phyloP scores from a whole-genome alignment of 2,113 vertebrate genomes.

The Arothron firmamentum region DNA sequence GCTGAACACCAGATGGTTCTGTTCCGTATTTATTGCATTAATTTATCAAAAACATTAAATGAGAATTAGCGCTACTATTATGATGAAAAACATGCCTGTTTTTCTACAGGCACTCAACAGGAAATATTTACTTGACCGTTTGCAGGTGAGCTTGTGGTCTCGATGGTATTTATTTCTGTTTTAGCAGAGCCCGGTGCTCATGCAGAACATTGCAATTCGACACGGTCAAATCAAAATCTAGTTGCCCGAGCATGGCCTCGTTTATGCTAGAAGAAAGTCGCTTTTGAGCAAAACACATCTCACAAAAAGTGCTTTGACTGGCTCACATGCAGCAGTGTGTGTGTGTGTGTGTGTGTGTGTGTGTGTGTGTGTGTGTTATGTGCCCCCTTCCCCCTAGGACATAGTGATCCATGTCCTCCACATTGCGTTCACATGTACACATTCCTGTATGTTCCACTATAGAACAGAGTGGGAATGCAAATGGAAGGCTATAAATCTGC shows the following conservation, averaged over 20 bases:
- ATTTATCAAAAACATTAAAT: too few relatives aligned
- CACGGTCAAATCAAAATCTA: background rate
- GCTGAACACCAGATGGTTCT: too few relatives aligned
- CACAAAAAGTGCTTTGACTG: constrained; percentile 26
- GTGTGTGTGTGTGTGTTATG: background rate
- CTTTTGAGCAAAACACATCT: background rate
- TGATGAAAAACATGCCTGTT: background rate
- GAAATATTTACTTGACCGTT: too few relatives aligned
- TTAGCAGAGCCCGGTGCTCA: background rate
- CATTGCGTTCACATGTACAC: constrained; percentile 38
- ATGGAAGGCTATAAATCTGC: constrained; percentile 25
- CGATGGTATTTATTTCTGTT: background rate
- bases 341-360: background rate
- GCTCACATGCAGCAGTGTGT: constrained; percentile 3
- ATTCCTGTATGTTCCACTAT: constrained; percentile 37
- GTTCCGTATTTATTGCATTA: too few relatives aligned
- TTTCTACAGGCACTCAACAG: background rate
- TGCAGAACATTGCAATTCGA: background rate
- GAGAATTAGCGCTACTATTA: too few relatives aligned
- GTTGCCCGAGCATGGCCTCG: constrained; percentile 8
- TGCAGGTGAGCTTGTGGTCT: background rate
- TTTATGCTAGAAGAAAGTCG: constrained; percentile 20
- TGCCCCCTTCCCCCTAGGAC: constrained; percentile 8
- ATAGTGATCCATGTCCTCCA: constrained; percentile 36
- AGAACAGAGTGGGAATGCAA: constrained; percentile 22